phyloP scores from a whole-genome alignment of 1,140 invertebrate species.

The Diorhabda sublineata region DNA sequence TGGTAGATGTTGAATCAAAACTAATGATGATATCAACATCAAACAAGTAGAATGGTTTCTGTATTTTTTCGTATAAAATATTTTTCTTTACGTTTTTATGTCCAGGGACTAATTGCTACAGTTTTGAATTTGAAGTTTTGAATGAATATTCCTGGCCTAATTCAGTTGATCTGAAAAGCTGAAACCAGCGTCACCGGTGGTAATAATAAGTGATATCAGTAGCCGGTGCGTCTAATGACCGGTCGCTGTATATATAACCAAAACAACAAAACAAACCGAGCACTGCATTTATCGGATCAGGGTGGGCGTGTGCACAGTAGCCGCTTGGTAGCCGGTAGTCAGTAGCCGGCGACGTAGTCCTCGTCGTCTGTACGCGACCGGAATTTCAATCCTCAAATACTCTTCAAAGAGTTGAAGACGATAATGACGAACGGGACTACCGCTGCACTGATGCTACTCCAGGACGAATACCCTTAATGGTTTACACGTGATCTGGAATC shows the following conservation, averaged over 20 bases:
- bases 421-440: background rate
- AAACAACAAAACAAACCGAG: conserved; percentile 35
- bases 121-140: too few relatives aligned
- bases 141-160: background rate
- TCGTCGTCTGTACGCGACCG: conserved; percentile 27
- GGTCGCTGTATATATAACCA: conserved; percentile 11
- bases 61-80: too few relatives aligned
- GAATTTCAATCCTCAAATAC: conserved; percentile 30
- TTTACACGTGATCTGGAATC: conserved; percentile 44
- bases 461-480: conserved; percentile 42
- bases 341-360: conserved; percentile 12
- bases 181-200: conserved; percentile 23
- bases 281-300: conserved; percentile 37
- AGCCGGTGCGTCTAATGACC: conserved; percentile 24
- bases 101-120: too few relatives aligned
- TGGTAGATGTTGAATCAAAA: too few relatives aligned
- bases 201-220: conserved; percentile 21
- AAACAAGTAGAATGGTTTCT: too few relatives aligned
- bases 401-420: conserved; percentile 11
- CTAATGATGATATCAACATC: too few relatives aligned
- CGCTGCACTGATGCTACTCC: background rate
- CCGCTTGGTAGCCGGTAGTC: conserved; percentile 24
- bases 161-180: background rate
- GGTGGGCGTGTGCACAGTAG: conserved; percentile 37
- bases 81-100: too few relatives aligned